Conservation (phyloP, 2,113 vertebrate genomes). For the Mastomys natalensis region DNA sequence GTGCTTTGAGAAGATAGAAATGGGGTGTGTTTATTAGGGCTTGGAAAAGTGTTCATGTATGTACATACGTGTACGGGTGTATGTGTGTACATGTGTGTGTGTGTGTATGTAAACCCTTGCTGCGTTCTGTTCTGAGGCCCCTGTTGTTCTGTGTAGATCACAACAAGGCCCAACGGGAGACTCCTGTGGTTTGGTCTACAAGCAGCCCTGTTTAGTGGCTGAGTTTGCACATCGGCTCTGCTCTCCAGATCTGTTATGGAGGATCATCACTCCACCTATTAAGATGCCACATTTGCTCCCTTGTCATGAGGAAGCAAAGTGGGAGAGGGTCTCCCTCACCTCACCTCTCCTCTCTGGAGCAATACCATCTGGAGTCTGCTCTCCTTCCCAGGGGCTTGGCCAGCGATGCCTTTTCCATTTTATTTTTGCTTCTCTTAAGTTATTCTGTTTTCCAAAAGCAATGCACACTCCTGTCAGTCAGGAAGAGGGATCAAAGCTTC, state of each 20-base stretch:
- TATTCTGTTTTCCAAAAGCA: constrained; percentile 71
- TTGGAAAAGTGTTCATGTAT: neutral
- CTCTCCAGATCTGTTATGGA: neutral
- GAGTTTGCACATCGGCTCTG: neutral
- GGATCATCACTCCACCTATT: neutral
- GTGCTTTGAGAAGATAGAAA: neutral
- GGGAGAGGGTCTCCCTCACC: neutral
- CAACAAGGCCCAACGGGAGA: neutral
- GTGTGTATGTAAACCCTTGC: neutral
- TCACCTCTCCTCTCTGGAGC: neutral
- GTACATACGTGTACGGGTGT: neutral
- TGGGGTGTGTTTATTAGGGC: neutral
- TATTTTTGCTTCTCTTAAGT: constrained; percentile 73
- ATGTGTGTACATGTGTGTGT: too few species aligned
- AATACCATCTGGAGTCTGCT: constrained; percentile 48
- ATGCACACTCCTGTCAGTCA: constrained; percentile 74
- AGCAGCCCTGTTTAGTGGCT: neutral
- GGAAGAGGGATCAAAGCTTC: constrained; percentile 73
- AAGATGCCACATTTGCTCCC: neutral
- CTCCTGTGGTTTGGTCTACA: neutral
- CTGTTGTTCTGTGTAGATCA: neutral
- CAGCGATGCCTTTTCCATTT: constrained; percentile 68
- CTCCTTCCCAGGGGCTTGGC: constrained; percentile 62
- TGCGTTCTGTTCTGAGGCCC: constrained; percentile 4
- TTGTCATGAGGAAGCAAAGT: neutral